Evolutionary conservation across 2,888 invertebrate species (phyloP).

Genomic region (Elysia crispata): DNA sequence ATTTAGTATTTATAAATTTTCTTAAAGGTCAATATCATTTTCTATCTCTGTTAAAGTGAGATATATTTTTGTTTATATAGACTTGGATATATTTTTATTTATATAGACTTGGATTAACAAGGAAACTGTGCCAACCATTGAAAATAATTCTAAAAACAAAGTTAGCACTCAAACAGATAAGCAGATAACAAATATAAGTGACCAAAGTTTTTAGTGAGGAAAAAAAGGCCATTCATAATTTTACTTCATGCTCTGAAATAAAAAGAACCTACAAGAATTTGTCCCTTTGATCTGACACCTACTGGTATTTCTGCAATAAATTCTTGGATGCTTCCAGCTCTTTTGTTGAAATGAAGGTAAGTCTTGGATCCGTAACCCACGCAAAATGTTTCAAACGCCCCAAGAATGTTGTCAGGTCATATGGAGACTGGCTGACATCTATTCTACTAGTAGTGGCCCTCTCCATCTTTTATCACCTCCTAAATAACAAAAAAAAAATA

Average conservation of each 20-base stretch:
- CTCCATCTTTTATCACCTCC: constrained; percentile 20
- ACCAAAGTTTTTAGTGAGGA: not conserved
- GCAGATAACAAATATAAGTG: too few species aligned
- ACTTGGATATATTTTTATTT: not conserved
- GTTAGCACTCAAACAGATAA: too few species aligned
- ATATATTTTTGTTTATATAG: not conserved
- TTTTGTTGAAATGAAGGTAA: constrained; percentile 84
- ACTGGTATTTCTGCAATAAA: constrained; percentile 86
- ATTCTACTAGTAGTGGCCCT: constrained; percentile 57
- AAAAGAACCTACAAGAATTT: too few species aligned
- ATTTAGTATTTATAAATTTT: too few species aligned
- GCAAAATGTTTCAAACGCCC: constrained; percentile 96
- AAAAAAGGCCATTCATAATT: not conserved
- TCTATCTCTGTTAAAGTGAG: too few species aligned
- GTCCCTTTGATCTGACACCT: constrained; percentile 61
- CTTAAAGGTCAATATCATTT: not conserved
- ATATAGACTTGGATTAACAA: too few species aligned
- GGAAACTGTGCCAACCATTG: too few species aligned
- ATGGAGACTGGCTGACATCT: constrained; percentile 89
- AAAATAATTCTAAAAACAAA: too few species aligned
- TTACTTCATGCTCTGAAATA: too few species aligned
- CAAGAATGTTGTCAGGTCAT: constrained; percentile 91
- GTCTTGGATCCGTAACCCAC: constrained; percentile 93
- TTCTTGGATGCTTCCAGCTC: constrained; percentile 81
- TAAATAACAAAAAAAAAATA: too few species aligned